Evolutionary conservation across 2,797 vertebrate genomes (phyloP), one percentile per base, ranked within the genome.

Genomic region (Lepilemur septentrionalis): DNA sequence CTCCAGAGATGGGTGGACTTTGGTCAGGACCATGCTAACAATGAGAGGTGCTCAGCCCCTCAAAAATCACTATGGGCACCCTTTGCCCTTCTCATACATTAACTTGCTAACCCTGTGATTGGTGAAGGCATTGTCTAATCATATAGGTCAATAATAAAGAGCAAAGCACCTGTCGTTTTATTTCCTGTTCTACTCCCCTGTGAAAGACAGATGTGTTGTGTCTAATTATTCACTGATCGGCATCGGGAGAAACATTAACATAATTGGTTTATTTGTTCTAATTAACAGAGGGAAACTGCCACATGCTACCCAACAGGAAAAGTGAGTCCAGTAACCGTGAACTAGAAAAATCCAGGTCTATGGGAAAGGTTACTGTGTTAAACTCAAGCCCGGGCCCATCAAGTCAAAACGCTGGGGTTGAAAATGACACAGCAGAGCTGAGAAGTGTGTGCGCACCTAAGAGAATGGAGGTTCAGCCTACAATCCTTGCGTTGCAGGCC

Each of bases 261-360:
- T 99, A 99, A 99, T 99, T 99, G 99, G 99, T 99, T 98, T 98
- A 99, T 99, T 99, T 99, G 99, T 99, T 98, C 99, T 99, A 99
- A 99, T 99, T 99, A 99, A 99, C 98, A 95, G 98, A 98, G 97
- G 98, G 98, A 99, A 99, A 99, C 98, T 99, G 99, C 99, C 99
- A 99, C 99, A 99, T 99, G 99, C 99, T 99, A 99, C 97, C 98
- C 98, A 98, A 99, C 97, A 98, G 90, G 98, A 98, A 98, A 98
- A 97, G 96, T 87, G 46, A 98, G 98, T 96, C 97, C 96, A 96
- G 93, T 95, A 96, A 92, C 86, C 96, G 95, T 93, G 93, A 97
- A 98, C 79, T 81, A 95, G 89, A 94, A 96, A 98, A 96, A 86
- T 35, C 65, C 13, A 0, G 59, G 28, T 86, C 69, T 88, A 81